These are phyloP conservation scores for Pterostichus niger DNA, from an alignment of 2,888 invertebrate genomes.

Conservation along the genomic window DNA sequence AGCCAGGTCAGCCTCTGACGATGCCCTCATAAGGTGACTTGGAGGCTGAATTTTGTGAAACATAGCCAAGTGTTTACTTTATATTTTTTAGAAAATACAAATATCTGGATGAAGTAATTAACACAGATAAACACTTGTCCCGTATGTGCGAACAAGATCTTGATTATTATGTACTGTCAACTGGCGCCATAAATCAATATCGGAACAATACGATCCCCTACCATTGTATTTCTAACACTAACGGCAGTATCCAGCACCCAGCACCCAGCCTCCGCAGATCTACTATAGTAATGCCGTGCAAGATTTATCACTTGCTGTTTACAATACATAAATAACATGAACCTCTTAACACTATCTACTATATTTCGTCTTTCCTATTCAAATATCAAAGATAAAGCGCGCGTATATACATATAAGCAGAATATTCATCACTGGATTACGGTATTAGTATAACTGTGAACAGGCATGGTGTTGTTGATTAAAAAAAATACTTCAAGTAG, in stretches of 20 bases:
- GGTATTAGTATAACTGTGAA: too few relatives aligned
- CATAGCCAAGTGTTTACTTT: too few relatives aligned
- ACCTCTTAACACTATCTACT: conserved; percentile 39
- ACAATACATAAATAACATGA: conserved; percentile 44
- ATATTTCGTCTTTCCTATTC: conserved; percentile 7
- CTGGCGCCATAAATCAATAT: conserved; percentile 17
- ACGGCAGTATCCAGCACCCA: too few relatives aligned
- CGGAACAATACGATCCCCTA: conserved; percentile 16
- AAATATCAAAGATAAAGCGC: conserved; percentile 35
- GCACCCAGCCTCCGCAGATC: neutral
- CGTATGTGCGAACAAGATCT: neutral
- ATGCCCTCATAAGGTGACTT: too few relatives aligned
- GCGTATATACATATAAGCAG: conserved; percentile 1
- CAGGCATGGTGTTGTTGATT: too few relatives aligned
- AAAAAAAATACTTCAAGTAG: too few relatives aligned
- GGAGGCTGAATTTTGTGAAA: too few relatives aligned
- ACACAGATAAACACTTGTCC: conserved; percentile 12
- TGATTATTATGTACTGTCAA: conserved; percentile 20
- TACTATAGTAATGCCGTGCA: conserved; percentile 11
- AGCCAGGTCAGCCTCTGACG: too few relatives aligned
- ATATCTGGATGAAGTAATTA: neutral
- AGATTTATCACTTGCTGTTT: conserved; percentile 43
- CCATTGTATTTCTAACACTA: conserved; percentile 9
- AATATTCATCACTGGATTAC: neutral
- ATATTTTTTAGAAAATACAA: too few relatives aligned